Conservation (phyloP, 2,113 vertebrate genomes). For the Oreochromis tanganicae region DNA sequence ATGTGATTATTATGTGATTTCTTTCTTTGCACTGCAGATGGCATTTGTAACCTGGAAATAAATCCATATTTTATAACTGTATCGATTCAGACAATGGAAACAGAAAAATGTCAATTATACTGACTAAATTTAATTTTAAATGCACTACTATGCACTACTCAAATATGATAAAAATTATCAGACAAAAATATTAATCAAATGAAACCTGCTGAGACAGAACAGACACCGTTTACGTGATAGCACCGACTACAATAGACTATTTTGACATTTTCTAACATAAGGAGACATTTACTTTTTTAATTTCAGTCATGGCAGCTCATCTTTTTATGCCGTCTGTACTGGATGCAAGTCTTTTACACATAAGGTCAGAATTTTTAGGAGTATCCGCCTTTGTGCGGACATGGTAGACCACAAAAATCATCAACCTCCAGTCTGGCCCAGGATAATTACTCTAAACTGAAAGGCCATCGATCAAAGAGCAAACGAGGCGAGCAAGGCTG, state of each 20-base stretch:
- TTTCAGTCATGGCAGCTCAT: background rate
- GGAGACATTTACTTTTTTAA: background rate
- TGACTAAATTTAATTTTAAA: background rate
- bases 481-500: slow-evolving; percentile 37
- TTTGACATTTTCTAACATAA: background rate
- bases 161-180: background rate
- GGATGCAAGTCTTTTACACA: background rate
- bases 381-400: background rate
- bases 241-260: background rate
- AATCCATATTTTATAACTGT: background rate
- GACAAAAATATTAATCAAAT: background rate
- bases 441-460: slow-evolving; percentile 59
- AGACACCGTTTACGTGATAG: background rate
- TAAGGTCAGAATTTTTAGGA: background rate
- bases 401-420: slow-evolving; percentile 4
- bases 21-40: background rate
- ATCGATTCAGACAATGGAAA: background rate
- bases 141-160: background rate
- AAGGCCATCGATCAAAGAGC: slow-evolving; percentile 70
- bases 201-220: background rate
- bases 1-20: background rate
- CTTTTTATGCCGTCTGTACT: background rate
- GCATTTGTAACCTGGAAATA: background rate
- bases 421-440: background rate
- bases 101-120: background rate